phyloP scores from a whole-genome alignment of 1,140 invertebrate species.

The Anadara kagoshimensis region DNA sequence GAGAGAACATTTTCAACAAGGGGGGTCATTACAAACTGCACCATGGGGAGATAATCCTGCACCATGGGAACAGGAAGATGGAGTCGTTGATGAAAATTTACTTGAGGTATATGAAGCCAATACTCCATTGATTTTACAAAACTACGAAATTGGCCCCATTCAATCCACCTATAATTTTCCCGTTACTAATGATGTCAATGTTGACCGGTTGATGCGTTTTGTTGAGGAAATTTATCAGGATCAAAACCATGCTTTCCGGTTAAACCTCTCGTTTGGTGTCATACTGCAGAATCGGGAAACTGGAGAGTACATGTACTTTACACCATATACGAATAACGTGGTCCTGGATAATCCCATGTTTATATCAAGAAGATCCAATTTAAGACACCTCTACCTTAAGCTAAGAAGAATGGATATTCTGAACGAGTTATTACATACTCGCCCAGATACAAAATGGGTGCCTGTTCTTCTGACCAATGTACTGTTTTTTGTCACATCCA shows the following conservation, averaged over 20 bases:
- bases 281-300: constrained; percentile 20
- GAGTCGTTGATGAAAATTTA: constrained; percentile 1
- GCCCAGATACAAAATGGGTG: constrained; percentile 22
- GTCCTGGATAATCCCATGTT: constrained; percentile 19
- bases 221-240: constrained; percentile 12
- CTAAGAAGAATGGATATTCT: constrained; percentile 10
- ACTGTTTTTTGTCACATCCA: constrained; percentile 11
- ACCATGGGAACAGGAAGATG: not conserved
- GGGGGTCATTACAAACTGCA: not conserved
- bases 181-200: constrained; percentile 13
- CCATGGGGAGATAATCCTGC: not conserved
- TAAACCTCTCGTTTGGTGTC: constrained; percentile 21
- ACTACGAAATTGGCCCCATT: not conserved
- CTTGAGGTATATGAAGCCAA: constrained; percentile 17
- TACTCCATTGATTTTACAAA: constrained; percentile 12
- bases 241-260: constrained; percentile 17
- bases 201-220: constrained; percentile 7
- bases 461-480: constrained; percentile 17
- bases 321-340: constrained; percentile 1
- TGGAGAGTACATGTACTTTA: constrained; percentile 26
- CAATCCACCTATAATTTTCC: constrained; percentile 22
- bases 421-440: constrained; percentile 8
- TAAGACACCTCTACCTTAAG: constrained; percentile 1
- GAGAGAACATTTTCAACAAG: no score
- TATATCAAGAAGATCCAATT: constrained; percentile 8